A percentile compares a stretch with the other conserved stretches of the same genome.
phyloP scores from a whole-genome alignment of 2,888 invertebrate species.

The Exocentrus adspersus region DNA sequence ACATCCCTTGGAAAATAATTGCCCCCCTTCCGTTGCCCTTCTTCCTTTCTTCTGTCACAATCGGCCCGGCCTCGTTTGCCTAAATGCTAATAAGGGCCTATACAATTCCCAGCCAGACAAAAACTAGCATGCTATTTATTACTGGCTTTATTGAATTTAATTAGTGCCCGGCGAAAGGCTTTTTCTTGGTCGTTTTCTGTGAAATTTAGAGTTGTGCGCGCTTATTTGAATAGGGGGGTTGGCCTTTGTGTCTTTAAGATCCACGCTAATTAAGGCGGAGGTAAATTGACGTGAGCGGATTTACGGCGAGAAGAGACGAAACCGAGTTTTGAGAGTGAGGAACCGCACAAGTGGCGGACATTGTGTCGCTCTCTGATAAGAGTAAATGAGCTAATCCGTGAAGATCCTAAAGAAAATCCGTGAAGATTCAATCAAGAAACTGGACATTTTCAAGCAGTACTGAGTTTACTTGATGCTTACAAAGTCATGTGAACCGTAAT shows the following conservation, averaged over 20 bases:
- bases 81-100: slow-evolving; percentile 58
- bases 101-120: slow-evolving; percentile 37
- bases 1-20: slow-evolving; percentile 57
- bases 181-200: slow-evolving; percentile 15
- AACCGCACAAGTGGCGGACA: not conserved
- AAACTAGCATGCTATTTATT: slow-evolving; percentile 48
- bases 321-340: slow-evolving; percentile 16
- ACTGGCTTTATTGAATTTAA: slow-evolving; percentile 46
- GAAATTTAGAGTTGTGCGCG: slow-evolving; percentile 17
- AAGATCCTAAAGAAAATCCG: too few relatives aligned
- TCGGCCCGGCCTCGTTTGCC: slow-evolving; percentile 51
- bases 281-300: slow-evolving; percentile 29
- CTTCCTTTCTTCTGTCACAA: slow-evolving; percentile 46
- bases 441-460: too few relatives aligned
- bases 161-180: slow-evolving; percentile 34
- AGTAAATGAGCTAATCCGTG: not conserved
- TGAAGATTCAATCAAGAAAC: too few relatives aligned
- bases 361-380: not conserved
- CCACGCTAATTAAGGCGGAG: slow-evolving; percentile 37
- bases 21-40: slow-evolving; percentile 52
- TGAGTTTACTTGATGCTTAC: too few relatives aligned
- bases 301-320: slow-evolving; percentile 30
- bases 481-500: too few relatives aligned
- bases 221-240: slow-evolving; percentile 26
- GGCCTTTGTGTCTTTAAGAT: slow-evolving; percentile 26